These are phyloP conservation scores for Nycticebus coucang DNA, from an alignment of 2,113 vertebrate genomes.

Conservation along the genomic window DNA sequence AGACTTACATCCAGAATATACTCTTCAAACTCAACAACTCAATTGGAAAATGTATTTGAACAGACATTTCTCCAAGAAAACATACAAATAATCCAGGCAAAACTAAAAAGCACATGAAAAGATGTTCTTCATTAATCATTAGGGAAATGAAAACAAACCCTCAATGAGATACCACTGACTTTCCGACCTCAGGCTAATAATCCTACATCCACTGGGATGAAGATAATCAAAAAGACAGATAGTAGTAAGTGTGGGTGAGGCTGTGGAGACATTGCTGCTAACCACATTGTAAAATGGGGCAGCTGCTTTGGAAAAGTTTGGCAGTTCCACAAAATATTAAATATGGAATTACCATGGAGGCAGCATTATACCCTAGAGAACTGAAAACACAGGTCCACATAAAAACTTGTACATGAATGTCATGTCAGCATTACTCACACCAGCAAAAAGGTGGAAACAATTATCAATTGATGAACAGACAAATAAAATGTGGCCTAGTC, in stretches of 20 bases:
- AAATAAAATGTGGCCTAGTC: background rate
- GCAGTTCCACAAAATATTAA: slow-evolving; percentile 5
- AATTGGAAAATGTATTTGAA: slow-evolving; percentile 29
- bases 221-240: background rate
- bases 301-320: slow-evolving; percentile 22
- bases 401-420: background rate
- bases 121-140: background rate
- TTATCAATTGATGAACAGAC: background rate
- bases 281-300: background rate
- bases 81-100: background rate
- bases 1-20: background rate
- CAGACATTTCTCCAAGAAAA: slow-evolving; percentile 35
- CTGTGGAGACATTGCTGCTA: background rate
- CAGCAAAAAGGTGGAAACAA: slow-evolving; percentile 23
- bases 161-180: background rate
- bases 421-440: background rate
- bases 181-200: too few species aligned
- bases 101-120: background rate
- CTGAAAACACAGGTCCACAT: background rate
- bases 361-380: background rate
- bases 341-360: background rate
- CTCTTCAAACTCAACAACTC: background rate
- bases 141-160: background rate
- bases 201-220: background rate
- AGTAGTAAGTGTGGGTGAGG: background rate